phyloP scores from a whole-genome alignment of 1,140 invertebrate species.

The Drosophila quadrilineata region DNA sequence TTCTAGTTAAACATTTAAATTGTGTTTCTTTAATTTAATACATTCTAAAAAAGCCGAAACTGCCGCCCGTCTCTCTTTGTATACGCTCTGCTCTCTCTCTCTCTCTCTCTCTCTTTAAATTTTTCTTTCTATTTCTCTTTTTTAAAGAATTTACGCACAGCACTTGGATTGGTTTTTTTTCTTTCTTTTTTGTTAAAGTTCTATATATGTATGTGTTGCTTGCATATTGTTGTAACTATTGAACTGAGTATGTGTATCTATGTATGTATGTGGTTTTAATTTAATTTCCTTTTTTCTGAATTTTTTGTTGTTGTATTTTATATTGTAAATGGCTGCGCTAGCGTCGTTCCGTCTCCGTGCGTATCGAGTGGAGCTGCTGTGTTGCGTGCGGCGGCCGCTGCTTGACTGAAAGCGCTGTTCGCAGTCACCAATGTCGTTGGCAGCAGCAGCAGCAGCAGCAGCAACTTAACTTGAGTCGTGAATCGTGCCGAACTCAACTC shows the following conservation, averaged over 20 bases:
- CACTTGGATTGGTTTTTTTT: slow-evolving; percentile 51
- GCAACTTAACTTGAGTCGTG: too few relatives aligned
- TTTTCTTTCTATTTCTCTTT: slow-evolving; percentile 4
- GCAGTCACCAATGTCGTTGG: slow-evolving; percentile 4
- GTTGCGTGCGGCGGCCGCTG: slow-evolving; percentile 52
- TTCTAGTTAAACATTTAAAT: slow-evolving; percentile 77
- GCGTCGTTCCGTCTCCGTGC: slow-evolving; percentile 40
- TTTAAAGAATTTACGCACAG: slow-evolving; percentile 53
- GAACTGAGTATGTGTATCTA: slow-evolving; percentile 8
- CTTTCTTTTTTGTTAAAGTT: slow-evolving; percentile 55
- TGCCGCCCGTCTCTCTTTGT: slow-evolving; percentile 56
- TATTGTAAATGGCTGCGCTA: slow-evolving; percentile 24
- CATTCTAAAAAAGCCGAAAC: slow-evolving; percentile 71
- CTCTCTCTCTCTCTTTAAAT: slow-evolving; percentile 18
- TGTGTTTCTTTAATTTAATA: too few relatives aligned
- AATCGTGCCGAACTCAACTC: slow-evolving; percentile 7
- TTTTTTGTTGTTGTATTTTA: too few relatives aligned
- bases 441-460: too few relatives aligned
- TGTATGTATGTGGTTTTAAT: slow-evolving; percentile 14
- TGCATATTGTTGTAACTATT: too few relatives aligned
- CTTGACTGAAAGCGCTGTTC: slow-evolving; percentile 30
- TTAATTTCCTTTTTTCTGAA: too few relatives aligned
- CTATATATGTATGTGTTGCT: slow-evolving; percentile 30
- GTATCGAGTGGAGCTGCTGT: slow-evolving; percentile 39
- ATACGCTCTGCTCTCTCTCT: slow-evolving; percentile 34